Conservation (phyloP, 2,888 invertebrate genomes). For the Terebella lapidaria region DNA sequence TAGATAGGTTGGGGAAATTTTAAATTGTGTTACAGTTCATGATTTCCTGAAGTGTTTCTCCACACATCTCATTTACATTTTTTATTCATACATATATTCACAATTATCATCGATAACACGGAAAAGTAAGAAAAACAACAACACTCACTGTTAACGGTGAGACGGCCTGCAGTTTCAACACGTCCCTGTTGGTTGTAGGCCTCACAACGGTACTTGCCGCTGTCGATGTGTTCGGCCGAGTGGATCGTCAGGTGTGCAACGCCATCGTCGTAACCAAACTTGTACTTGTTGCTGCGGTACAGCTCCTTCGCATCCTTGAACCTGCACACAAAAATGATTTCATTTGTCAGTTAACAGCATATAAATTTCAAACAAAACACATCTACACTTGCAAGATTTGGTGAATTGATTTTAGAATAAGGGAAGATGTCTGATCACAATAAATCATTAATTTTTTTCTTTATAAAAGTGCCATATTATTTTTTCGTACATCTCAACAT, state of each 20-base stretch:
- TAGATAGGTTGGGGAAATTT: too few species aligned
- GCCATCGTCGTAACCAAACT: conserved; percentile 17
- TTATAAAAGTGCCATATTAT: too few species aligned
- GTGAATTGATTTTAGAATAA: too few species aligned
- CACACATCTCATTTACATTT: too few species aligned
- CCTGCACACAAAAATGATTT: conserved; percentile 24
- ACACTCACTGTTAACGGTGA: conserved; percentile 24
- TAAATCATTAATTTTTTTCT: too few species aligned
- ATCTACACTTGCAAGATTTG: too few species aligned
- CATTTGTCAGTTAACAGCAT: too few species aligned
- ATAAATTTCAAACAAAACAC: too few species aligned
- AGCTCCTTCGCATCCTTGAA: conserved; percentile 36
- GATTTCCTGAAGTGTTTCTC: neutral
- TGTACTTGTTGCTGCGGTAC: conserved; percentile 16
- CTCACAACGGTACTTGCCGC: conserved; percentile 30
- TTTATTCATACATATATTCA: neutral
- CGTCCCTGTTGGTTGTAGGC: conserved; percentile 26
- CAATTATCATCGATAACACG: neutral
- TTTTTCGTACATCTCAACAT: too few species aligned
- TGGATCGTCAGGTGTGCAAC: conserved; percentile 64
- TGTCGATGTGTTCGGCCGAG: conserved; percentile 57
- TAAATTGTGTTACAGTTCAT: neutral
- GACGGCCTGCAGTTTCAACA: conserved; percentile 22
- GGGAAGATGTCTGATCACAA: too few species aligned
- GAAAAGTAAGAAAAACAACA: neutral